Conservation (phyloP, 2,797 vertebrate species). For the Sebastes itinus region DNA sequence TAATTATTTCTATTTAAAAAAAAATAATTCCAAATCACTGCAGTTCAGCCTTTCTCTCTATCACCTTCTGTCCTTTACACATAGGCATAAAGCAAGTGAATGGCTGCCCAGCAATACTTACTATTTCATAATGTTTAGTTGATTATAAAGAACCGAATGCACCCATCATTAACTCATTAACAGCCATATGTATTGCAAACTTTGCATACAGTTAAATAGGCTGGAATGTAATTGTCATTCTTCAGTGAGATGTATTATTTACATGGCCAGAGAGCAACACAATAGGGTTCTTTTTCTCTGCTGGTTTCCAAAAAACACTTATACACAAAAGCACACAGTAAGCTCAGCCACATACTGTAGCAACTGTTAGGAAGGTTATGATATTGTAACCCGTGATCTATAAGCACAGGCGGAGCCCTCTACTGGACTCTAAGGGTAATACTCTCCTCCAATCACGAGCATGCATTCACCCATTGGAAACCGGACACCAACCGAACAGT, state of each 20-base stretch:
- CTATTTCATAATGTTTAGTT: neutral
- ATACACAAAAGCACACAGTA: neutral
- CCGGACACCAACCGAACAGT: neutral
- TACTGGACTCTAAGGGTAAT: no score
- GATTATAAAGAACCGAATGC: neutral
- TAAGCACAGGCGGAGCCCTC: no score
- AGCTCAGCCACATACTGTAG: neutral
- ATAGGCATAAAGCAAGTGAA: neutral
- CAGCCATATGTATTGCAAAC: slow-evolving; percentile 10
- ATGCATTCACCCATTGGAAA: no score
- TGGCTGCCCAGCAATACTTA: neutral
- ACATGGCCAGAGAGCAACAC: slow-evolving; percentile 2
- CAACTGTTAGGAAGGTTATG: no score
- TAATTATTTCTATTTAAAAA: neutral
- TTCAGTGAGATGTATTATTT: slow-evolving; percentile 29
- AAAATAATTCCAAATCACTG: neutral
- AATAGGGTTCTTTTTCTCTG: neutral
- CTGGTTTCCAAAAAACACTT: neutral
- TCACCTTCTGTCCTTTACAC: neutral
- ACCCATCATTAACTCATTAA: slow-evolving; percentile 12
- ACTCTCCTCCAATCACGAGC: no score
- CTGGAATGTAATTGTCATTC: slow-evolving; percentile 22
- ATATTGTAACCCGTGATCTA: no score
- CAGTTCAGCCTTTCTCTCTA: neutral
- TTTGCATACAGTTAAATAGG: slow-evolving; percentile 15